Evolutionary conservation across 2,888 invertebrate species (phyloP).

Genomic region (Orthosia cruda): DNA sequence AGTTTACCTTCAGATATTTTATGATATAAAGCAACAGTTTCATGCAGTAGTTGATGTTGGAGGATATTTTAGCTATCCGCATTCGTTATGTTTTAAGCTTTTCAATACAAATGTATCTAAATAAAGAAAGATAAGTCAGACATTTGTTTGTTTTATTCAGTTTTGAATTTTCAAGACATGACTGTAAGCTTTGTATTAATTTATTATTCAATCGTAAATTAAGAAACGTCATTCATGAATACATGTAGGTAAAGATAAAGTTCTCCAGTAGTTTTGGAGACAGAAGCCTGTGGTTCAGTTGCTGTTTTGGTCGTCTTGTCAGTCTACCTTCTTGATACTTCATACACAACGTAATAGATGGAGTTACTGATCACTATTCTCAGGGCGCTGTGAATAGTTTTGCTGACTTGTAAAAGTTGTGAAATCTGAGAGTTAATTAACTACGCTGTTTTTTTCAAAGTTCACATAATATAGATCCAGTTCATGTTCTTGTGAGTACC

Average conservation of each 20-base stretch:
- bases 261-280: background rate
- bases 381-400: background rate
- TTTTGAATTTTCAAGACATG: background rate
- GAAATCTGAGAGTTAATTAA: background rate
- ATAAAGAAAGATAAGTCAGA: background rate
- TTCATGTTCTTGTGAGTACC: too few species aligned
- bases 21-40: slow-evolving; percentile 55
- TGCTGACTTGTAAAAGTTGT: background rate
- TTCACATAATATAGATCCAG: background rate
- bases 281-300: background rate
- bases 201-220: too few species aligned
- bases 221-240: background rate
- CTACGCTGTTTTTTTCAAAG: background rate
- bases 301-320: background rate
- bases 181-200: too few species aligned
- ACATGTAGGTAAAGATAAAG: background rate
- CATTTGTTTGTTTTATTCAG: too few species aligned
- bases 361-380: slow-evolving; percentile 32
- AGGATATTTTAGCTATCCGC: slow-evolving; percentile 9
- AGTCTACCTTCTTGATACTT: slow-evolving; percentile 21
- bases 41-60: slow-evolving; percentile 8
- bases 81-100: slow-evolving; percentile 15
- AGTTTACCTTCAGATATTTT: slow-evolving; percentile 65
- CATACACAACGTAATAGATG: slow-evolving; percentile 42
- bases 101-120: background rate